Conservation (phyloP, 2,888 invertebrate species). For the Crepidodera aurea region DNA sequence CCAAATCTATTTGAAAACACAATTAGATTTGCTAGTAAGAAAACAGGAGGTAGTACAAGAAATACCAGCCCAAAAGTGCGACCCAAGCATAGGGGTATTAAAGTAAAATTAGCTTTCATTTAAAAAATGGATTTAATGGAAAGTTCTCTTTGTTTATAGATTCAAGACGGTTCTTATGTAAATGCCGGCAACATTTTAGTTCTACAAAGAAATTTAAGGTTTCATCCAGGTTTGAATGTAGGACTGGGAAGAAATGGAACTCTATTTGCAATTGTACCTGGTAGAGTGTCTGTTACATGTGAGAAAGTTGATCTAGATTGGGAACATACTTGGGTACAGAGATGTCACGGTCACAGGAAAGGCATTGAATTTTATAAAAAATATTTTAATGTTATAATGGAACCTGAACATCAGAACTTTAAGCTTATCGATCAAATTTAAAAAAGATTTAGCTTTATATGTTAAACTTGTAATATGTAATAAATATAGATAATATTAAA, state of each 20-base stretch:
- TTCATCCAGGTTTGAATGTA: constrained; percentile 84
- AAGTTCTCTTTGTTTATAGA: neutral
- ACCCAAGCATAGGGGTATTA: constrained; percentile 82
- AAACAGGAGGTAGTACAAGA: constrained; percentile 75
- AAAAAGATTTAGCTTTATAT: neutral
- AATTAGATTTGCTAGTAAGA: constrained; percentile 74
- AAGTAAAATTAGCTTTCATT: constrained; percentile 45
- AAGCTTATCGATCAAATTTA: constrained; percentile 78
- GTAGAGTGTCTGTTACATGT: constrained; percentile 81
- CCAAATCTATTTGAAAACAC: neutral
- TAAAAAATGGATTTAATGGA: neutral
- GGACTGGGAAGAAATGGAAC: constrained; percentile 82
- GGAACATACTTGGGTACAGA: constrained; percentile 77
- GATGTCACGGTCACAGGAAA: constrained; percentile 70
- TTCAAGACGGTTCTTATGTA: constrained; percentile 75
- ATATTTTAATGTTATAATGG: constrained; percentile 83
- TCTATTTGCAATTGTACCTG: constrained; percentile 81
- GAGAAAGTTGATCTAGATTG: constrained; percentile 83
- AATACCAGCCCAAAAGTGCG: constrained; percentile 72
- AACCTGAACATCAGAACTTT: constrained; percentile 80
- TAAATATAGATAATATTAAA: too few species aligned
- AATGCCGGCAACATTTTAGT: constrained; percentile 73
- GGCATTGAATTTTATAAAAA: constrained; percentile 79
- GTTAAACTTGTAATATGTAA: too few species aligned
- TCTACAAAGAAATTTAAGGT: constrained; percentile 73